These are phyloP conservation scores for Triplophysa dalaica DNA, from an alignment of 2,113 vertebrate genomes.

Conservation along the genomic window DNA sequence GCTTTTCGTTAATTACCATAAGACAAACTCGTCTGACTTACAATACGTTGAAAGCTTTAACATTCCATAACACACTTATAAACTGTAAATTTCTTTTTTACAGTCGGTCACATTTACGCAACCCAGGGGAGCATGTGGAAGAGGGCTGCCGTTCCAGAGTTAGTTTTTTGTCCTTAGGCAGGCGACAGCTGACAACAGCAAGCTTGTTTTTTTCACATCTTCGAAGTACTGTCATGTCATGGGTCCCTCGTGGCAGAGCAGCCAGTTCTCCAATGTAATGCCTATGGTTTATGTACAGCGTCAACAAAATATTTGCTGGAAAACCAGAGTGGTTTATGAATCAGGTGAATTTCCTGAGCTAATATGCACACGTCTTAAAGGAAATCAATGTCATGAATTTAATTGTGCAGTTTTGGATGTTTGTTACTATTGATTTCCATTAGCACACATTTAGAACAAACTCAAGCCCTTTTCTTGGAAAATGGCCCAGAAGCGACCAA, in stretches of 20 bases:
- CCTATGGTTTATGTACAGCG: background rate
- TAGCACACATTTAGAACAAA: background rate
- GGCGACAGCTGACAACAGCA: conserved; percentile 33
- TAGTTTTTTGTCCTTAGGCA: conserved; percentile 46
- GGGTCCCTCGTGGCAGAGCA: background rate
- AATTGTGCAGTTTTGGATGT: conserved; percentile 25
- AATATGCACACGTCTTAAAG: background rate
- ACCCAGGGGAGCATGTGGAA: conserved; percentile 29
- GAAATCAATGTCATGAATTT: conserved; percentile 36
- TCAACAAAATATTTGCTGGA: background rate
- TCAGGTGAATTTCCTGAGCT: background rate
- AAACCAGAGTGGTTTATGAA: conserved; percentile 7
- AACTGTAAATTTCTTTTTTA: conserved; percentile 41
- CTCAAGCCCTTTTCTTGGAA: conserved; percentile 11
- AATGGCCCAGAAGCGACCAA: conserved; percentile 22
- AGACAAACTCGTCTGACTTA: conserved; percentile 44
- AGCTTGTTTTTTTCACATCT: conserved; percentile 26
- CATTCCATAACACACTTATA: conserved; percentile 41
- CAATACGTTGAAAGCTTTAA: conserved; percentile 38
- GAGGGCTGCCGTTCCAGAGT: conserved; percentile 18
- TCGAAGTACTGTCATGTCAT: conserved; percentile 11
- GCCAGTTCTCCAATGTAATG: conserved; percentile 19
- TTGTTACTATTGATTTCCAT: conserved; percentile 34
- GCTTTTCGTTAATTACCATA: conserved; percentile 13
- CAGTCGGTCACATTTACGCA: conserved; percentile 28